A percentile compares a stretch with the other conserved stretches of the same genome.
phyloP scores from a whole-genome alignment of 2,113 vertebrate genomes.

The Hemiscyllium ocellatum region DNA sequence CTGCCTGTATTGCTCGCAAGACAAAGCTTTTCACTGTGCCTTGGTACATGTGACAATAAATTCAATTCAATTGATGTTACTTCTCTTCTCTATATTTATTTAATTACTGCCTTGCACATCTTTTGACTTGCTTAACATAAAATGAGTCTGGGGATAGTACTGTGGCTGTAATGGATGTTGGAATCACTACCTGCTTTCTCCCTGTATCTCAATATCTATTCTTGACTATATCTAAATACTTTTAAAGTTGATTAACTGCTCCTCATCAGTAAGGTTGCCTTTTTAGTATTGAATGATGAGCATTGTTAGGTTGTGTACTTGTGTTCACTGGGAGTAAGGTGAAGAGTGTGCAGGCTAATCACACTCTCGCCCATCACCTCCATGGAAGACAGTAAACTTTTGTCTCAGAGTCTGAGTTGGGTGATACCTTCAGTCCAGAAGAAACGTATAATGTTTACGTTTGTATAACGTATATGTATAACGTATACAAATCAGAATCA shows the following conservation, averaged over 20 bases:
- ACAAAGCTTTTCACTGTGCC: too few species aligned
- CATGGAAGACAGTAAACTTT: neutral
- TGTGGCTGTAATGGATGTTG: neutral
- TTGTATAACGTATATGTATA: too few species aligned
- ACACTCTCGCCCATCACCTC: neutral
- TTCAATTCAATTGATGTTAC: neutral
- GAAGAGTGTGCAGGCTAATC: neutral
- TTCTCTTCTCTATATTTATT: neutral
- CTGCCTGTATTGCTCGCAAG: too few species aligned
- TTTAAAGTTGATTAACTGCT: neutral
- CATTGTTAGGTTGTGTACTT: neutral
- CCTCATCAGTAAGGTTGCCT: neutral
- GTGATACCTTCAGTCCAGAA: too few species aligned
- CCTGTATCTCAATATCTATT: neutral
- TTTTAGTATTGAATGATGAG: neutral
- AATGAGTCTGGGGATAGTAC: neutral
- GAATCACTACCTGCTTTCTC: neutral
- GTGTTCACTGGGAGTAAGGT: neutral
- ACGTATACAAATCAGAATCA: neutral
- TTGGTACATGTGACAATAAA: too few species aligned
- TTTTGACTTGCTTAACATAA: neutral
- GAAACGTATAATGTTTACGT: too few species aligned
- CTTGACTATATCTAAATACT: neutral
- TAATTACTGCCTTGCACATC: neutral
- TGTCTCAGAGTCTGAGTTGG: neutral